phyloP scores from a whole-genome alignment of 2,113 vertebrate species.

The Marmota flaviventris region DNA sequence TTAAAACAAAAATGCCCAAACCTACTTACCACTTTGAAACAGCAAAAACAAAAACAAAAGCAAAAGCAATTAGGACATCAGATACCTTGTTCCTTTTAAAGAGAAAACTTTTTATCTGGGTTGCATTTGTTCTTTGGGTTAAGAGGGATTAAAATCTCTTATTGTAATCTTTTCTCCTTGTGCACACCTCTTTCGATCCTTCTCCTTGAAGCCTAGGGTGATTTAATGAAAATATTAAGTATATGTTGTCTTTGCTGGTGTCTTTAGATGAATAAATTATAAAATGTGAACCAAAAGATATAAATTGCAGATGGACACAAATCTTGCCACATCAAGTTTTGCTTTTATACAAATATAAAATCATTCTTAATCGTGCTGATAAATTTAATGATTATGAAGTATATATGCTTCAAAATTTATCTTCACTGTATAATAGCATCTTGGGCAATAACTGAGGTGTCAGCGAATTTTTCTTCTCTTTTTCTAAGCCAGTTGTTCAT shows the following conservation, averaged over 20 bases:
- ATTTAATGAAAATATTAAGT: conserved; percentile 37
- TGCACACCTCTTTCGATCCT: not conserved
- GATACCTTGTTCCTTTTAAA: not conserved
- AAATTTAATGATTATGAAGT: not conserved
- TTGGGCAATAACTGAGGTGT: not conserved
- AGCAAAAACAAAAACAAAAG: conserved; percentile 5
- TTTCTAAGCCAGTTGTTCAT: not conserved
- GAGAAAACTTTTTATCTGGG: not conserved
- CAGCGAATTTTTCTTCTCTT: not conserved
- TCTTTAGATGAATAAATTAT: conserved; percentile 31
- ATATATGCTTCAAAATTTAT: not conserved
- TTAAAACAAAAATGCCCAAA: not conserved
- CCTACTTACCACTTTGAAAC: not conserved
- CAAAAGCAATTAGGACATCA: not conserved
- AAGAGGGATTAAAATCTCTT: conserved; percentile 55
- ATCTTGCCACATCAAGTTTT: not conserved
- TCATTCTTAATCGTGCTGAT: not conserved
- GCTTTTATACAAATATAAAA: not conserved
- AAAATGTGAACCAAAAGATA: not conserved
- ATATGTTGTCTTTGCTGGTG: not conserved
- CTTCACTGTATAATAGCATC: not conserved
- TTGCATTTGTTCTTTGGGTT: conserved; percentile 35
- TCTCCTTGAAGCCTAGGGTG: not conserved
- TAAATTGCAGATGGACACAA: not conserved
- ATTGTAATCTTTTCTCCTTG: conserved; percentile 35